A percentile compares a stretch with the other conserved stretches of the same genome.
phyloP scores from a whole-genome alignment of 2,113 vertebrate species.

The Mystacornis crossleyi region DNA sequence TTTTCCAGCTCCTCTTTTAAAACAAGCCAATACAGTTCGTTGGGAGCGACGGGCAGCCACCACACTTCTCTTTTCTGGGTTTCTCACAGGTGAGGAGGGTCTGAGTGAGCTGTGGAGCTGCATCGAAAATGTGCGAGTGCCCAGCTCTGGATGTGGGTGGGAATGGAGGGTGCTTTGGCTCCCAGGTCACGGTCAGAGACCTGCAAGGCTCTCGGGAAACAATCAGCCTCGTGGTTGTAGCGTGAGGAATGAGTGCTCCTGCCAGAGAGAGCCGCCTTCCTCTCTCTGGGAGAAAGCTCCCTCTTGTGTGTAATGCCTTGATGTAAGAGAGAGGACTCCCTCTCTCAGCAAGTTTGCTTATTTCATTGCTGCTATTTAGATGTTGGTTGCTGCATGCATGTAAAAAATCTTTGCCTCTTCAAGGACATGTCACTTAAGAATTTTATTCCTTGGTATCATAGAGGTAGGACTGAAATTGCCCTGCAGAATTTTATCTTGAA shows the following conservation, averaged over 20 bases:
- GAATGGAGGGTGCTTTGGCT: background rate
- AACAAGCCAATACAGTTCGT: fast-evolving
- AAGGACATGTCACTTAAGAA: fast-evolving
- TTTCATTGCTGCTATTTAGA: background rate
- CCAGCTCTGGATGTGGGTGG: background rate
- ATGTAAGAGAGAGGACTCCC: background rate
- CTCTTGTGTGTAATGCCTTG: background rate
- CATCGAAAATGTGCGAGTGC: background rate
- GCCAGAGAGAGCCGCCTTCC: fast-evolving
- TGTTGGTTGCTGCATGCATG: background rate
- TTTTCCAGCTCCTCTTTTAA: background rate
- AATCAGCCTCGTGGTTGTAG: background rate
- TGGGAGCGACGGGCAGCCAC: background rate
- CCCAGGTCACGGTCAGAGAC: fast-evolving
- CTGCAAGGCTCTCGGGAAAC: background rate
- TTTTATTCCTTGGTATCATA: background rate
- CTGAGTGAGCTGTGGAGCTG: background rate
- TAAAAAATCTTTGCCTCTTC: background rate
- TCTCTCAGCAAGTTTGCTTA: background rate
- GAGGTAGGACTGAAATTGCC: background rate
- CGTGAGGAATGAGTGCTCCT: background rate
- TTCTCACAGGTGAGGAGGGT: background rate
- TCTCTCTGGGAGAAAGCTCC: background rate
- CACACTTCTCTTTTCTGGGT: fast-evolving
- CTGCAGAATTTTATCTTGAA: background rate